Evolutionary conservation across 2,797 vertebrate genomes (phyloP), one percentile per base, ranked within the genome.

Genomic region (Pogoniulus pusillus): DNA sequence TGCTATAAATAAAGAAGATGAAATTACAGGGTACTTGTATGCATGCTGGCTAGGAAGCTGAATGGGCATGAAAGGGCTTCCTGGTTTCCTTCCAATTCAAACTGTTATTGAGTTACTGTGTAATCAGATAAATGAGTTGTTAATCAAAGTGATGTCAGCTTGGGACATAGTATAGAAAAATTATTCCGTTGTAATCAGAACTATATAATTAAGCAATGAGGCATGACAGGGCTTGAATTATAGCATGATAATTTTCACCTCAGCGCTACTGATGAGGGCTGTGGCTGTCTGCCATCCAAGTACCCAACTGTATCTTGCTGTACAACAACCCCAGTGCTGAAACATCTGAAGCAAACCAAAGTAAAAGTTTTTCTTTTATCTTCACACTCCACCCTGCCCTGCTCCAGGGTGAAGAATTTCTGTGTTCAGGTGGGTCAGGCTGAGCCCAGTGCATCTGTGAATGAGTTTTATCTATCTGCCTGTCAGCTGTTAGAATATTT

Each of bases 141-240:
- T 95, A 96, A 96, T 96, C 96, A 95, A 95, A 96, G 87, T 96
- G 95, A 94, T 95, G 96, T 96, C 94, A 96, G 77, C 91, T 93
- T 96, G 91, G 96, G 95, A 94, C 92, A 95, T 94, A 89, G 77
- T 91, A 95, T 94, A 92, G 89, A 96, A 96, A 96, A 95, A 95
- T 95, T 89, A 94, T 91, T 93, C 93, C 49, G 87, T 94, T 96
- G 93, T 95, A 95, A 96, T 96, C 93, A 92, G 87, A 93, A 91
- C 80, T 76, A 85, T 91, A 85, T 95, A 96, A 96, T 96, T 94
- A 96, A 95, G 91, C 90, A 96, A 94, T 87, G 94, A 96, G 92
- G 95, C 96, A 89, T 95, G 92, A 96, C 94, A 95, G 91, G 93
- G 74, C 95, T 93, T 95, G 95, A 96, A 88, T 96, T 94, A 94